Percentiles rank a stretch among this genome's conserved stretches.
Conservation (phyloP, 2,888 invertebrate species). For the Salpingus planirostris region DNA sequence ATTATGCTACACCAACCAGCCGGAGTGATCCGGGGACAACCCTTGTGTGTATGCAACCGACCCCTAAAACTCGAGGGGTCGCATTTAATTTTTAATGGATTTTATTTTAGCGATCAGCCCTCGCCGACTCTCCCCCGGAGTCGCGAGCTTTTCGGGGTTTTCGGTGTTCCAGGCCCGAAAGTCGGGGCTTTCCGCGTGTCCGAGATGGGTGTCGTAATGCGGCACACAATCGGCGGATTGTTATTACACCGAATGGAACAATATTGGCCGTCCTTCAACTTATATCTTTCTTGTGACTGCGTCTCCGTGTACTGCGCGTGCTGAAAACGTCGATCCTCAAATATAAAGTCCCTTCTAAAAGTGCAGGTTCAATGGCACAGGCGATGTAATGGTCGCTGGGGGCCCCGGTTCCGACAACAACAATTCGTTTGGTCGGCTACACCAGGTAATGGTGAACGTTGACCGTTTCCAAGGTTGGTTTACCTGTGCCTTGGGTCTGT, state of each 20-base stretch:
- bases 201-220: too few relatives aligned
- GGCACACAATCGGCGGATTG: conserved; percentile 11
- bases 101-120: too few relatives aligned
- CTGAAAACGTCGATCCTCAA: conserved; percentile 27
- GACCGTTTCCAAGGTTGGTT: conserved; percentile 34
- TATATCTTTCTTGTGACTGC: conserved; percentile 19
- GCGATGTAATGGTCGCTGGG: conserved; percentile 9
- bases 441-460: conserved; percentile 24
- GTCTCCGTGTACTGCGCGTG: conserved; percentile 20
- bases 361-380: conserved; percentile 21
- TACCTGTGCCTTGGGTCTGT: conserved; percentile 29
- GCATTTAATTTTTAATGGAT: conserved; percentile 20
- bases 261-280: conserved; percentile 28
- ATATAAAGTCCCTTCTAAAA: conserved; percentile 25
- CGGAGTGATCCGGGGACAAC: too few relatives aligned
- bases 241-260: conserved; percentile 21
- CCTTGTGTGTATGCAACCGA: conserved; percentile 16
- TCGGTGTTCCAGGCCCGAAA: too few relatives aligned
- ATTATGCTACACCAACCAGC: too few relatives aligned
- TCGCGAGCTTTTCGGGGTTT: too few relatives aligned
- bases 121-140: too few relatives aligned
- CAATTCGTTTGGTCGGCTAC: conserved; percentile 9
- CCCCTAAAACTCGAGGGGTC: conserved; percentile 17
- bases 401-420: conserved; percentile 3
- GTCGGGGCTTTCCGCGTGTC: too few relatives aligned